Base-by-base conservation (phyloP, 2,888 invertebrate species). In the Antitype chi region DNA sequence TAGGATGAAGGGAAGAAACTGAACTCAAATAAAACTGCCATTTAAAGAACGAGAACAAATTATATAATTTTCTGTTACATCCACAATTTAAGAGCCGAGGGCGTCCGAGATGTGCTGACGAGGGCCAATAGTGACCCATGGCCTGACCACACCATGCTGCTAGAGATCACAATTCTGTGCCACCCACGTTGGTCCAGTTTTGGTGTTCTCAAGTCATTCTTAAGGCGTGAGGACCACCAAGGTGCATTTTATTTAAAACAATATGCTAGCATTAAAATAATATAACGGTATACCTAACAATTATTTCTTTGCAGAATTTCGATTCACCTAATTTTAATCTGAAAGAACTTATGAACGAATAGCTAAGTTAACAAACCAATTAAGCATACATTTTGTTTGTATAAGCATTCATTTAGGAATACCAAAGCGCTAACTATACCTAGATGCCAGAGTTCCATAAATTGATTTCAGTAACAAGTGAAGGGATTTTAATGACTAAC, bases 1-100 rank as follows among this genome's bases (percentile, higher is more conserved):
- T 47, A 60, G 57, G 25, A 8, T 15, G 25, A 15, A 43, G n/a
- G 23, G 9, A 70, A 17, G 23, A 28, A 8, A 53, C 13, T 49
- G 4, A 53, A 55, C 13, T 20, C 0, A 84, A 84, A 84, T 84
- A 55, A 84, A 84, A 84, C 78, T 17, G 13, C 25, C 17, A 52
- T 25, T 13, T 93, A 93, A 89, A 95, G 95, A 96, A 96, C 96
- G 90, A 95, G 95, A 96, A 96, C 95, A 94, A 94, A 96, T 95
- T 91, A 94, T 95, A 94, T 95, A 95, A 90, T 92, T 90, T 88
- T 94, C 91, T 93, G 93, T 93, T 94, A 95, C 94, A 94, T 94
- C 89, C 91, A 95, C 93, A 94, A 94, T 84, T 88, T 87, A 89
- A 90, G 87, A 88, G 88, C 57, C 87, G 80, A 83, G 78, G 86